A percentile compares a stretch with the other conserved stretches of the same genome.
phyloP scores from a whole-genome alignment of 2,113 vertebrate species.

The Carettochelys insculpta region DNA sequence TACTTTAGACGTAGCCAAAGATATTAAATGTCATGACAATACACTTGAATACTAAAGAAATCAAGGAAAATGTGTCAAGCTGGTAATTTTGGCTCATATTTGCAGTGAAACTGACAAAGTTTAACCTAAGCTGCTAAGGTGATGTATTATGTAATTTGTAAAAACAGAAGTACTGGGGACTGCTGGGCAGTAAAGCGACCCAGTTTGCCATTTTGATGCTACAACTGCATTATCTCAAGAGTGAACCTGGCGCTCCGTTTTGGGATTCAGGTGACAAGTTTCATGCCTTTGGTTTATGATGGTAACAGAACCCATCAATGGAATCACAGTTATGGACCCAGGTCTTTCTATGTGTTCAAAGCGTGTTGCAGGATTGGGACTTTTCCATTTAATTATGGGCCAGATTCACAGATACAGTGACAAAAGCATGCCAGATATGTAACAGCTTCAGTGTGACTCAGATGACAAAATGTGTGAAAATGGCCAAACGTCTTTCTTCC shows the following conservation, averaged over 20 bases:
- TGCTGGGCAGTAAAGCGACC: neutral
- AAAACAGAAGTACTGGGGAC: neutral
- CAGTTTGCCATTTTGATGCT: rapidly evolving
- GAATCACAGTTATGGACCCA: neutral
- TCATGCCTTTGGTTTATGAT: neutral
- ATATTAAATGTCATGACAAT: neutral
- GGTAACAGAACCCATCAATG: neutral
- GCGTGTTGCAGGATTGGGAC: neutral
- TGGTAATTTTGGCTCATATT: neutral
- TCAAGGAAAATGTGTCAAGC: neutral
- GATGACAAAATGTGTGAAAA: neutral
- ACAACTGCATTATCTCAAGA: neutral
- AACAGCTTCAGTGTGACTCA: neutral
- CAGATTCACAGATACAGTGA: neutral
- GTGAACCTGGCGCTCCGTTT: neutral
- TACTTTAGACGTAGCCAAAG: too few relatives aligned
- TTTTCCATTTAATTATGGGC: neutral
- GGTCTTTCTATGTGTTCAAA: neutral
- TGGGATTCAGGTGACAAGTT: neutral
- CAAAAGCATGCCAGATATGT: neutral
- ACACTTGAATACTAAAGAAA: neutral
- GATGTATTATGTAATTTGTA: neutral
- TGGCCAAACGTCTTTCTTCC: neutral
- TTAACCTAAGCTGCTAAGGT: neutral
- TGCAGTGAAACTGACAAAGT: neutral